These are phyloP conservation scores for Spialia ferax DNA, from an alignment of 2,888 invertebrate genomes.

Conservation along the genomic window DNA sequence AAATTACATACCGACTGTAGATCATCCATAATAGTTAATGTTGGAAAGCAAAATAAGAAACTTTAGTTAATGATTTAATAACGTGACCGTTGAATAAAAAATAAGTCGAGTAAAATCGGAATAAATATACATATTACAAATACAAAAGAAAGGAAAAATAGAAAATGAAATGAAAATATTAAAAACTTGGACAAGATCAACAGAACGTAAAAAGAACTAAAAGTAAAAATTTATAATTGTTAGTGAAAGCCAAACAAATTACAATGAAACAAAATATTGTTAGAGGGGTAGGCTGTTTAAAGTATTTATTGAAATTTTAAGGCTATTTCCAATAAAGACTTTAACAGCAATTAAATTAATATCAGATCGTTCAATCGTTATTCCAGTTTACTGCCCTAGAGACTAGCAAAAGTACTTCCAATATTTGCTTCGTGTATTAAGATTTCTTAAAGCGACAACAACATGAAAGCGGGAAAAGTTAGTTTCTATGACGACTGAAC, in stretches of 20 bases:
- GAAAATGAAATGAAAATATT: background rate
- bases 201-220: background rate
- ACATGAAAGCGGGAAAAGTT: constrained; percentile 19
- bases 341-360: background rate
- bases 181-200: background rate
- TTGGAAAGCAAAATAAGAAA: constrained; percentile 77
- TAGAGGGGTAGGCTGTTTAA: background rate
- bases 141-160: background rate
- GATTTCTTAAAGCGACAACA: constrained; percentile 19
- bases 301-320: background rate
- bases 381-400: background rate
- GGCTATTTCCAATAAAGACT: background rate
- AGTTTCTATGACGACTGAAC: constrained; percentile 26
- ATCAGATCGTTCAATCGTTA: background rate
- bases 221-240: background rate
- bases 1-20: constrained; percentile 81
- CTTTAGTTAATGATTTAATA: constrained; percentile 59
- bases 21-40: constrained; percentile 74
- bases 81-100: constrained; percentile 6
- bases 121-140: background rate
- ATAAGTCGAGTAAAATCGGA: background rate
- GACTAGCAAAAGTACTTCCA: background rate
- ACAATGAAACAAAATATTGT: background rate
- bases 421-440: constrained; percentile 18
- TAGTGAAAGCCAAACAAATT: background rate